Conservation (phyloP, 1,140 invertebrate genomes). For the Hypsibius dujardini region DNA sequence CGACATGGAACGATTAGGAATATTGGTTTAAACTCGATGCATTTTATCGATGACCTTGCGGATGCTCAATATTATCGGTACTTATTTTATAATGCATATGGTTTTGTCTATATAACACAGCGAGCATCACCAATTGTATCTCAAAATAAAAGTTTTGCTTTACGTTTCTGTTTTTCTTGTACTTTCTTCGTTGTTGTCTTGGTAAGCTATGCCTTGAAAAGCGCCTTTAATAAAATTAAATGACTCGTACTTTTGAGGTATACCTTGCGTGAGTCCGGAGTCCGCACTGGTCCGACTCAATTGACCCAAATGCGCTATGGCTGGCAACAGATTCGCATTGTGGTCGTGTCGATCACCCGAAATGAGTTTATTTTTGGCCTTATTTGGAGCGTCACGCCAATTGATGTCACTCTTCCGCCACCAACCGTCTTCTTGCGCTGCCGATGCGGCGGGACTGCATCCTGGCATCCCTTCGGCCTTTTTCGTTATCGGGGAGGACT, state of each 20-base stretch:
- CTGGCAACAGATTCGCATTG: background rate
- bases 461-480: too few relatives aligned
- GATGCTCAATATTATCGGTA: too few relatives aligned
- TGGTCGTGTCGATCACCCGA: background rate
- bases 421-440: background rate
- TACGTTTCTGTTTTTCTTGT: background rate
- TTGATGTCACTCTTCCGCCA: background rate
- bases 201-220: too few relatives aligned
- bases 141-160: background rate
- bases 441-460: background rate
- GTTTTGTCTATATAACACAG: too few relatives aligned
- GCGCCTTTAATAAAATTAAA: background rate
- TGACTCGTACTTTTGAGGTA: background rate
- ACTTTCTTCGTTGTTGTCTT: too few relatives aligned
- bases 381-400: background rate
- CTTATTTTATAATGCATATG: too few relatives aligned
- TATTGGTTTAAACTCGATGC: too few relatives aligned
- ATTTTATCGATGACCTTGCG: too few relatives aligned
- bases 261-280: background rate
- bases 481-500: background rate
- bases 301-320: slow-evolving; percentile 1
- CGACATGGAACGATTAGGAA: too few relatives aligned
- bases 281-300: background rate
- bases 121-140: too few relatives aligned
- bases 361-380: background rate